Evolutionary conservation across 37 sponge, comb jelly and placozoan genomes (phyloP), one percentile per base, ranked within the genome.

Genomic region (Halichondria panicea): DNA sequence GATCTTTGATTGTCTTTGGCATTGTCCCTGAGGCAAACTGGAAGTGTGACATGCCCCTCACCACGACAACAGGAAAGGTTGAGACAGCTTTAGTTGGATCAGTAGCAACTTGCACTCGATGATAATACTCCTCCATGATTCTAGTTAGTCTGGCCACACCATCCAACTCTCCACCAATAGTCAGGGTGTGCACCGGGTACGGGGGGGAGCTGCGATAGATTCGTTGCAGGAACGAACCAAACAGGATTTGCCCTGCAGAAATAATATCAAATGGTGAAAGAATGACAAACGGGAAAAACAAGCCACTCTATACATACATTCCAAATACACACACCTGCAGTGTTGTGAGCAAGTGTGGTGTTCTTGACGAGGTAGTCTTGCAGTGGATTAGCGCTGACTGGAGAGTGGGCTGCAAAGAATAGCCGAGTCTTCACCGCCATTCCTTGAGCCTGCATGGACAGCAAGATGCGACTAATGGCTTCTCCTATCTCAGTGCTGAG

Each of bases 141-240:
- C 94, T 69, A 21, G 94, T 81, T 34, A 93, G 79, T n/a, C 89
- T 79, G 44, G 53, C 52, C 41, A 93, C 55, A 4, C 94, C 94
- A 53, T 93, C 94, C 50, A 89, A 71, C 45, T 93, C 94, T 15
- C 94, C 94, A 5, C 94, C 80, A 37, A 93, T 52, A 11, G 87
- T 85, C 50, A 93, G 65, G 18, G 89, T 89, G 8, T 75, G 70
- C 39, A 89, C 75, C 61, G 89, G 89, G 42, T 80, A 93, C 43
- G 77, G 70, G 31, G 15, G 41, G 13, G 32, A 37, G 30, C 68
- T 84, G 19, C 78, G 66, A 24, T 85, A 76, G 43, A 66, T 78
- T 22, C 94, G 50, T 35, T 55, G 48, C 8, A 93, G 54, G 54
- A 77, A 89, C 0, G 87, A 55, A 0, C 86, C 86, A 77, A 92